phyloP scores from a whole-genome alignment of 1,140 invertebrate species.

The Ctenoplectra terminalis region DNA sequence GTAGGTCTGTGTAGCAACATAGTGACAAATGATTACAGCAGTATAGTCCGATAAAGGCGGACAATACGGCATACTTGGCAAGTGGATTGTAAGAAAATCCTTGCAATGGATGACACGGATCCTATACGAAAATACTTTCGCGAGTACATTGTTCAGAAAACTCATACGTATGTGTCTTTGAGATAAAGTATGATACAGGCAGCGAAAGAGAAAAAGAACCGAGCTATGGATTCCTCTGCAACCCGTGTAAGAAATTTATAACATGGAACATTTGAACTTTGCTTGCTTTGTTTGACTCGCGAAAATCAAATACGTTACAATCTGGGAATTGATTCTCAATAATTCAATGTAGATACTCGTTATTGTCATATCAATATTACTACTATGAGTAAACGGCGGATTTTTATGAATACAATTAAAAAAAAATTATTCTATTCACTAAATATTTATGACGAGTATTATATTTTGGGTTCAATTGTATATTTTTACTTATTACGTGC shows the following conservation, averaged over 20 bases:
- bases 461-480: too few species aligned
- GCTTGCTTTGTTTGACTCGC: conserved; percentile 39
- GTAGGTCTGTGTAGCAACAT: too few species aligned
- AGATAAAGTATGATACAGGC: conserved; percentile 47
- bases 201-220: conserved; percentile 15
- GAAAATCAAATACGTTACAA: conserved; percentile 45
- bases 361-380: too few species aligned
- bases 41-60: neutral
- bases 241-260: conserved; percentile 48
- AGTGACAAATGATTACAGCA: neutral
- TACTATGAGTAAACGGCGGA: too few species aligned
- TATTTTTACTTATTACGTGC: too few species aligned
- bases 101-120: conserved; percentile 13
- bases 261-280: conserved; percentile 34
- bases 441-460: too few species aligned
- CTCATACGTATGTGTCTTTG: conserved; percentile 47
- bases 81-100: conserved; percentile 47
- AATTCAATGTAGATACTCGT: conserved; percentile 18
- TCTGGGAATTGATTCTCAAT: conserved; percentile 38
- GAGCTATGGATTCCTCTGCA: conserved; percentile 40
- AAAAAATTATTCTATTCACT: too few species aligned
- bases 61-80: neutral
- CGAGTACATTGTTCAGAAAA: conserved; percentile 41
- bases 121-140: conserved; percentile 34
- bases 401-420: too few species aligned